A percentile compares a stretch with the other conserved stretches of the same genome.
phyloP scores from a whole-genome alignment of 2,888 invertebrate species.

The Capitulum mitella region DNA sequence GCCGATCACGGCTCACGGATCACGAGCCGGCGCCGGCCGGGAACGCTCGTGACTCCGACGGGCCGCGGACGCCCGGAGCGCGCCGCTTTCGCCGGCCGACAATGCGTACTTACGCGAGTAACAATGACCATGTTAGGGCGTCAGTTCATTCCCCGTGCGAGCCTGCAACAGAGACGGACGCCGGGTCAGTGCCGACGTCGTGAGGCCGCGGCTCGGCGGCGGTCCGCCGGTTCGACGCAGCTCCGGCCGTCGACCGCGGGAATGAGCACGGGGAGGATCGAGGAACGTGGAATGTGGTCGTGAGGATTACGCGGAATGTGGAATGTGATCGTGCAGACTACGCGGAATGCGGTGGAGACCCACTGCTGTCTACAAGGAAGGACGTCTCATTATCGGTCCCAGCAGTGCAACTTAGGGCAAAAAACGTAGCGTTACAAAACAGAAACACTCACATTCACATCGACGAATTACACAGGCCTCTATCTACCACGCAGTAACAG shows the following conservation, averaged over 20 bases:
- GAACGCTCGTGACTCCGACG: background rate
- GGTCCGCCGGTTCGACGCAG: background rate
- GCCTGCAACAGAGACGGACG: background rate
- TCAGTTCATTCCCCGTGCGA: background rate
- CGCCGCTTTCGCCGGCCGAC: background rate
- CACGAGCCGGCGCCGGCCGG: no score
- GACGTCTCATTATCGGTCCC: no score
- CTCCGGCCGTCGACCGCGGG: background rate
- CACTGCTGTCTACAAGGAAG: no score
- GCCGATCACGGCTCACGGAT: no score
- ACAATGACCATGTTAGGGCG: slow-evolving; percentile 14
- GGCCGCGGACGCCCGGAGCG: background rate
- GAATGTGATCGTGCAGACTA: no score
- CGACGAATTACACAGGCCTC: no score
- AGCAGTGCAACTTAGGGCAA: no score
- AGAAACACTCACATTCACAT: no score
- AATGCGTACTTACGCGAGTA: slow-evolving; percentile 11
- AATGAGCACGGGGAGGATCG: background rate
- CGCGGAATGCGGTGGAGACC: background rate
- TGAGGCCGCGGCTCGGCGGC: background rate
- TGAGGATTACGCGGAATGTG: no score
- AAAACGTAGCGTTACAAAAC: no score
- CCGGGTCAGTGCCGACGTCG: no score
- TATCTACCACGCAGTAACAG: no score
- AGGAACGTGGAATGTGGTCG: background rate